A percentile compares a stretch with the other conserved stretches of the same genome.
These are phyloP conservation scores for Gadus chalcogrammus DNA, from an alignment of 2,113 vertebrate genomes.

Conservation along the genomic window DNA sequence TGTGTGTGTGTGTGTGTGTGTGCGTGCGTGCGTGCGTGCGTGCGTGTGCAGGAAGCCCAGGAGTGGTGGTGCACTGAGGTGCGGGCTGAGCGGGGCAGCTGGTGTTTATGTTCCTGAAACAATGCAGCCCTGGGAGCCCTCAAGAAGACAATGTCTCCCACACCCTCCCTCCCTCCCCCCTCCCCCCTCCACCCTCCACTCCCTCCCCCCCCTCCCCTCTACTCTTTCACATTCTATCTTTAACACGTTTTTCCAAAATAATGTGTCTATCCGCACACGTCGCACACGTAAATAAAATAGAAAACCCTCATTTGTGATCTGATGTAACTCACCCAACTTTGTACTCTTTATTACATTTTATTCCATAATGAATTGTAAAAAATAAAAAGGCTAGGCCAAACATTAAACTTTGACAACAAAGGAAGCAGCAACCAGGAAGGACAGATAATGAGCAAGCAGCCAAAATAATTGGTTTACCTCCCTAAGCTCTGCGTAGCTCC, in stretches of 20 bases:
- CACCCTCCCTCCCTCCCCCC: neutral
- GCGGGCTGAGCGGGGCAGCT: conserved; percentile 52
- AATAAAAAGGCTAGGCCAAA: neutral
- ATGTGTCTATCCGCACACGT: neutral
- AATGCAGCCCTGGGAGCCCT: conserved; percentile 60
- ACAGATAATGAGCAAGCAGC: neutral
- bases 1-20: conserved; percentile 41
- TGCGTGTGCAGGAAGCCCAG: conserved; percentile 65
- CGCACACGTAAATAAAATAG: neutral
- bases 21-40: conserved; percentile 56
- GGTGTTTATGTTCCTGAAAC: conserved; percentile 73
- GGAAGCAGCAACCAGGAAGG: neutral
- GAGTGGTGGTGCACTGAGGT: conserved; percentile 53
- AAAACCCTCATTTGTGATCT: too few relatives aligned
- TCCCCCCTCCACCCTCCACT: neutral
- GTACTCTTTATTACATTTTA: too few relatives aligned
- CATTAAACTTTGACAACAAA: neutral
- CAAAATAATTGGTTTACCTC: neutral
- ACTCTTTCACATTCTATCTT: neutral
- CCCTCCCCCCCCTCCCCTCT: neutral
- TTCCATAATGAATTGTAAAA: too few relatives aligned
- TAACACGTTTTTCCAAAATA: neutral
- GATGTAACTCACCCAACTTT: too few relatives aligned
- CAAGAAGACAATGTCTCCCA: neutral
- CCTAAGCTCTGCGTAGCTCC: neutral